Percentiles rank a stretch among this genome's conserved stretches.
phyloP scores from a whole-genome alignment of 2,888 invertebrate species.

The Rhogogaster chlorosoma region DNA sequence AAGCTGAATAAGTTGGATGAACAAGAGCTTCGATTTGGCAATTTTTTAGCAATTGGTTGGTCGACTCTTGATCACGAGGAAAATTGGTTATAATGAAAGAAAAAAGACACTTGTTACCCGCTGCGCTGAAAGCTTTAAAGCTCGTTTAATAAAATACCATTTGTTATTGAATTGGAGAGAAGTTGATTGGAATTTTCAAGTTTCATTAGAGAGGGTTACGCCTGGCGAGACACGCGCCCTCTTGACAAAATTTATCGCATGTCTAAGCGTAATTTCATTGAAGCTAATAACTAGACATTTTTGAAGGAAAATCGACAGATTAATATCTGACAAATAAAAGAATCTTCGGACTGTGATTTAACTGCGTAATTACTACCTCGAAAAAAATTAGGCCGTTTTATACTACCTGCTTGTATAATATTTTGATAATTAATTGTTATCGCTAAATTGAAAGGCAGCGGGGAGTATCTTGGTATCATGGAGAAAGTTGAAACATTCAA shows the following conservation, averaged over 20 bases:
- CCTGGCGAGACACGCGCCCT: not conserved
- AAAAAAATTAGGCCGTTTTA: not conserved
- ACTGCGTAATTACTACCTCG: not conserved
- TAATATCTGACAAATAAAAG: not conserved
- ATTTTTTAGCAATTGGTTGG: not conserved
- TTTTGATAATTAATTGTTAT: constrained; percentile 7
- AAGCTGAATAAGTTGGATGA: not conserved
- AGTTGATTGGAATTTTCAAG: constrained; percentile 20
- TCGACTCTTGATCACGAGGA: not conserved
- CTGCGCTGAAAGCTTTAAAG: not conserved
- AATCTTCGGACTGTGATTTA: not conserved
- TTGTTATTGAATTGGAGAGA: constrained; percentile 22
- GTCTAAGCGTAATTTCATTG: constrained; percentile 1
- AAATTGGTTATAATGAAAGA: not conserved
- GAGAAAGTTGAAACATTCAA: constrained; percentile 67
- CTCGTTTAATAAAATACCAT: constrained; percentile 34
- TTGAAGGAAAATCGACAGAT: not conserved
- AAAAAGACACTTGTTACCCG: not conserved
- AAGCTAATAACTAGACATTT: not conserved
- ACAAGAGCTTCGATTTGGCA: not conserved
- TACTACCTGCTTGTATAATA: not conserved
- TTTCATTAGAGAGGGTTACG: constrained; percentile 13
- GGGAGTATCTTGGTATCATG: not conserved
- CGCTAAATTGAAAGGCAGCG: not conserved
- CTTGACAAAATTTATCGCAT: not conserved